Evolutionary conservation across 2,113 vertebrate species (phyloP).

Genomic region (Zapus hudsonius): DNA sequence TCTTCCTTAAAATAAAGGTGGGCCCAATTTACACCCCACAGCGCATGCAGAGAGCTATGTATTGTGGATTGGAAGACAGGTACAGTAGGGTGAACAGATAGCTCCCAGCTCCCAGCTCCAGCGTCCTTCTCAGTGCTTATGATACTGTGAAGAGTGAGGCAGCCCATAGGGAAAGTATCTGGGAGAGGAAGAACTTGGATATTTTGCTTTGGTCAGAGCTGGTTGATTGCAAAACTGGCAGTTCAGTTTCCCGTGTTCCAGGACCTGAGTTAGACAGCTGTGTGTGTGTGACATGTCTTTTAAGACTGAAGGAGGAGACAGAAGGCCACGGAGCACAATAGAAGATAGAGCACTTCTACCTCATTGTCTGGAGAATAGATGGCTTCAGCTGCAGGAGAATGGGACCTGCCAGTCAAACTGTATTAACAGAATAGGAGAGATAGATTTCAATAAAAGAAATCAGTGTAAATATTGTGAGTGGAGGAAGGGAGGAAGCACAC

Average conservation of each 20-base stretch:
- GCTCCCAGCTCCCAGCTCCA: neutral
- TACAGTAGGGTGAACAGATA: fast-evolving
- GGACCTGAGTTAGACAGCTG: neutral
- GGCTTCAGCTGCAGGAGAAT: constrained; percentile 85
- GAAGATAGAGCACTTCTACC: constrained; percentile 73
- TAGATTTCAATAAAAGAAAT: constrained; percentile 87
- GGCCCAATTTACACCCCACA: fast-evolving
- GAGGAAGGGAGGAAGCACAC: constrained; percentile 81
- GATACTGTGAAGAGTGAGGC: neutral
- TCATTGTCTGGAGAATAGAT: constrained; percentile 88
- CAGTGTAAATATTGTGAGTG: constrained; percentile 87
- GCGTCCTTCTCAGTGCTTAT: fast-evolving
- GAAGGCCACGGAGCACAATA: constrained; percentile 71
- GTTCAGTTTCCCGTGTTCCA: neutral
- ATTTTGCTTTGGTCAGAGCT: neutral
- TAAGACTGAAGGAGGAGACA: constrained; percentile 9
- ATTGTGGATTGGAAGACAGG: too few relatives aligned
- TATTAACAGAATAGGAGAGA: constrained; percentile 83
- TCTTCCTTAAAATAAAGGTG: neutral
- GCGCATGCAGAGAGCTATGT: fast-evolving
- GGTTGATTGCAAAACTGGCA: neutral
- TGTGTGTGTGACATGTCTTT: constrained; percentile 33
- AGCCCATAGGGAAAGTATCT: neutral
- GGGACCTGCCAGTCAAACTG: constrained; percentile 86
- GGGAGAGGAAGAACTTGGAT: neutral